Percentiles rank a stretch among this genome's conserved stretches.
These are phyloP conservation scores for Zaprionus africanus DNA, from an alignment of 1,140 invertebrate genomes.

Conservation along the genomic window DNA sequence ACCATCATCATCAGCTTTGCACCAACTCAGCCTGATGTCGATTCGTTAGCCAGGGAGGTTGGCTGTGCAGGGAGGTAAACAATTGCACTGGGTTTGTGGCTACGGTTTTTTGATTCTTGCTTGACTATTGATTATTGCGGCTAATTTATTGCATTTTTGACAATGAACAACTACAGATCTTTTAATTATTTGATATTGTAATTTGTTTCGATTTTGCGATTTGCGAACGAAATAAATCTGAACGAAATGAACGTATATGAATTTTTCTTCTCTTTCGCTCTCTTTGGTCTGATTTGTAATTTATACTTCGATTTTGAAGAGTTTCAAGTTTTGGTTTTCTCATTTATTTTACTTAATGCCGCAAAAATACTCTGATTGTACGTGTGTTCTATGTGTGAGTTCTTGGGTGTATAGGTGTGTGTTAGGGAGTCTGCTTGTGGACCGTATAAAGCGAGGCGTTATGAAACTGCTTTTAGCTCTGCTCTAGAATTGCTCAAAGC, in stretches of 20 bases:
- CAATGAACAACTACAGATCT: conserved; percentile 53
- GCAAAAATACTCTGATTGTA: conserved; percentile 63
- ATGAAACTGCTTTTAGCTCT: conserved; percentile 16
- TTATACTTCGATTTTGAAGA: conserved; percentile 53
- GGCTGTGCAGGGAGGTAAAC: conserved; percentile 31
- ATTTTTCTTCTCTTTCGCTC: conserved; percentile 83
- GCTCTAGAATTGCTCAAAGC: conserved; percentile 35
- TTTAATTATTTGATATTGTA: conserved; percentile 6
- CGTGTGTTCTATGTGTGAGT: conserved; percentile 40
- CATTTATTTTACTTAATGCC: conserved; percentile 58
- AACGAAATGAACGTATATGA: conserved; percentile 67
- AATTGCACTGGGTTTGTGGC: conserved; percentile 53
- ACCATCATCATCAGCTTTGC: conserved; percentile 47
- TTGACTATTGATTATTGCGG: conserved; percentile 63
- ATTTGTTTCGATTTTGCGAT: conserved; percentile 38
- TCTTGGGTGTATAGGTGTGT: conserved; percentile 36
- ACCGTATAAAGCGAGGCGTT: conserved; percentile 39
- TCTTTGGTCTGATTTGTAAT: conserved; percentile 67
- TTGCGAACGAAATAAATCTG: conserved; percentile 66
- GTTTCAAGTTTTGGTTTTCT: conserved; percentile 55
- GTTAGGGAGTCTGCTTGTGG: conserved; percentile 27
- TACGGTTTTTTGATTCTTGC: conserved; percentile 51
- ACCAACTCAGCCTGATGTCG: conserved; percentile 16
- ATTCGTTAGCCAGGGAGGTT: not conserved
- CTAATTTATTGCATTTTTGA: conserved; percentile 59